Percentiles rank a stretch among this genome's conserved stretches.
Conservation (phyloP, 2,797 vertebrate genomes). For the Megalops cyprinoides region DNA sequence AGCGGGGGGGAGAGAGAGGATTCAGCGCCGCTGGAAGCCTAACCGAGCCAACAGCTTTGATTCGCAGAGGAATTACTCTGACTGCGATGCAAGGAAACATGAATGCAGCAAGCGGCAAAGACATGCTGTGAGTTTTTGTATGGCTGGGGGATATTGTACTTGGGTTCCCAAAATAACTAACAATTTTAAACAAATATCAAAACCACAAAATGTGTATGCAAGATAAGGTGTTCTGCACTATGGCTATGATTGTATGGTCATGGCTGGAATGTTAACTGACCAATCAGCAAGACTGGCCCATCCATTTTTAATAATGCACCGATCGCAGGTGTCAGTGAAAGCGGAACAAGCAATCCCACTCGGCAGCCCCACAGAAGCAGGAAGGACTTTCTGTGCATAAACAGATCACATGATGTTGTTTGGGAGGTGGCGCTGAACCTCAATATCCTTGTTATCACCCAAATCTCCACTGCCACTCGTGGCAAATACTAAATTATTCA, state of each 20-base stretch:
- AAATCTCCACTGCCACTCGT: not conserved
- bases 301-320: no score
- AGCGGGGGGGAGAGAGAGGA: not conserved
- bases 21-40: not conserved
- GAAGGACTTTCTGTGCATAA: not conserved
- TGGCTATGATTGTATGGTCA: no score
- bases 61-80: not conserved
- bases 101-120: not conserved
- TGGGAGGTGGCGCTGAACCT: not conserved
- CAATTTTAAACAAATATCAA: no score
- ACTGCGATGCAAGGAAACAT: not conserved
- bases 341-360: not conserved
- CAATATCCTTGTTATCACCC: not conserved
- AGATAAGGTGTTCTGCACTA: no score
- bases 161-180: no score
- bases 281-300: no score
- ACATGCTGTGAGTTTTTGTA: no score
- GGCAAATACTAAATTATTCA: not conserved
- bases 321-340: not conserved
- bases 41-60: no score
- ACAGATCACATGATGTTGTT: not conserved
- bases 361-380: not conserved
- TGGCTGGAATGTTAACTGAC: no score
- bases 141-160: no score
- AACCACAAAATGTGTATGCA: no score